These are phyloP conservation scores for Caenorhabditis brenneri DNA, from an alignment of 1,140 invertebrate species.

Conservation along the genomic window DNA sequence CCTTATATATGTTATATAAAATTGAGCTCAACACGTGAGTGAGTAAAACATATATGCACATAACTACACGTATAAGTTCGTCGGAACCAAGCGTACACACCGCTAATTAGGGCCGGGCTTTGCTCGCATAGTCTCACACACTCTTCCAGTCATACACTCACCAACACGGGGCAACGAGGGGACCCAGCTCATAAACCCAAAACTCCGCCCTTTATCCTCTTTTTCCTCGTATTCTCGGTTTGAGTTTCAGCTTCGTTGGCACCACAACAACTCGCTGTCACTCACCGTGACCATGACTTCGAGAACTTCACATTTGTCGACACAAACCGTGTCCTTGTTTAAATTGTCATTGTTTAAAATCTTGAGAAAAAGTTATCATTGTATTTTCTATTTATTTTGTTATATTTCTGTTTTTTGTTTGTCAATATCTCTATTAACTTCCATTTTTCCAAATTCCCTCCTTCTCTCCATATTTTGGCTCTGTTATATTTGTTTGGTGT, in stretches of 20 bases:
- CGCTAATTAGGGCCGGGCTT: constrained; percentile 4
- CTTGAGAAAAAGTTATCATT: too few relatives aligned
- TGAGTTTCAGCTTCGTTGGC: constrained; percentile 24
- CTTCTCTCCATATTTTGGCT: too few relatives aligned
- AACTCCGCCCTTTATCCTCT: neutral
- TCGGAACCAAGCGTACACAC: neutral
- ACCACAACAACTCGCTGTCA: constrained; percentile 11
- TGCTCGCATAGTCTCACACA: constrained; percentile 10
- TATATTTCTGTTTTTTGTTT: neutral
- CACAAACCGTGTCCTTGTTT: neutral
- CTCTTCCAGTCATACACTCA: neutral
- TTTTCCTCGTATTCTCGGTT: constrained; percentile 1
- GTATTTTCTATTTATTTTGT: neutral
- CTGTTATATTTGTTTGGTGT: too few relatives aligned
- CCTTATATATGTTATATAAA: too few relatives aligned
- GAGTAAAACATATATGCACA: neutral
- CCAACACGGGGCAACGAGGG: neutral
- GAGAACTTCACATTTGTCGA: constrained; percentile 39
- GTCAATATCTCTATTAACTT: neutral
- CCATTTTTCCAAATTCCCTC: too few relatives aligned
- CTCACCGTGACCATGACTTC: constrained; percentile 34
- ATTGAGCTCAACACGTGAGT: neutral
- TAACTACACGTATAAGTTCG: constrained; percentile 21
- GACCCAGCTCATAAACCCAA: neutral
- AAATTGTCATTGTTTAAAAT: neutral